Evolutionary conservation across 2,888 invertebrate species (phyloP).

Genomic region (Ophion ellenae): DNA sequence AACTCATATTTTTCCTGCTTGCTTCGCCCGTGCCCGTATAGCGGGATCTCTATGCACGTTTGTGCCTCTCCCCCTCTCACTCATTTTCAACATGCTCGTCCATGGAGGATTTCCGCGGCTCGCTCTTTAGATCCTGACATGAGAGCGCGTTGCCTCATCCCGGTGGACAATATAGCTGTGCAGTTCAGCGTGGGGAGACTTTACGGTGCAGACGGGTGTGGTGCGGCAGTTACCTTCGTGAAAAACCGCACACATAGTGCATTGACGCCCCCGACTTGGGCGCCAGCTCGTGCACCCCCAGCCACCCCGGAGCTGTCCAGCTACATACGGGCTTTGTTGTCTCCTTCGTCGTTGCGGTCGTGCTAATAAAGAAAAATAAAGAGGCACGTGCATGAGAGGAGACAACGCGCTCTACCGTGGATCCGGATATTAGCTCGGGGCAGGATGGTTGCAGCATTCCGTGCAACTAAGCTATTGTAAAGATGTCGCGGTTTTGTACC

Average conservation of each 20-base stretch:
- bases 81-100: slow-evolving; percentile 30
- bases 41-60: slow-evolving; percentile 40
- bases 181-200: slow-evolving; percentile 29
- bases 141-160: slow-evolving; percentile 16
- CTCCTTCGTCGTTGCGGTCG: slow-evolving; percentile 70
- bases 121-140: slow-evolving; percentile 38
- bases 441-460: slow-evolving; percentile 51
- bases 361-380: slow-evolving; percentile 80
- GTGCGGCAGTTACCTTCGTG: slow-evolving; percentile 20
- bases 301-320: slow-evolving; percentile 31
- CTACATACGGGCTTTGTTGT: slow-evolving; percentile 58
- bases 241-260: slow-evolving; percentile 41
- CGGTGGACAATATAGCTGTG: slow-evolving; percentile 40
- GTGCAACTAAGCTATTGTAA: slow-evolving; percentile 55
- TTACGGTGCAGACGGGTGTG: slow-evolving; percentile 24
- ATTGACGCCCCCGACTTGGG: slow-evolving; percentile 51
- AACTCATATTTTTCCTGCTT: slow-evolving; percentile 56
- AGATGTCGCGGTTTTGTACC: slow-evolving; percentile 50
- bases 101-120: slow-evolving; percentile 35
- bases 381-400: slow-evolving; percentile 65
- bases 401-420: slow-evolving; percentile 47
- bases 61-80: not conserved
- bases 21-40: slow-evolving; percentile 10
- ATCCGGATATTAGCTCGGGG: slow-evolving; percentile 75
- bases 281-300: slow-evolving; percentile 8